Conservation (phyloP, 2,797 vertebrate genomes). For the Girardinus metallicus region DNA sequence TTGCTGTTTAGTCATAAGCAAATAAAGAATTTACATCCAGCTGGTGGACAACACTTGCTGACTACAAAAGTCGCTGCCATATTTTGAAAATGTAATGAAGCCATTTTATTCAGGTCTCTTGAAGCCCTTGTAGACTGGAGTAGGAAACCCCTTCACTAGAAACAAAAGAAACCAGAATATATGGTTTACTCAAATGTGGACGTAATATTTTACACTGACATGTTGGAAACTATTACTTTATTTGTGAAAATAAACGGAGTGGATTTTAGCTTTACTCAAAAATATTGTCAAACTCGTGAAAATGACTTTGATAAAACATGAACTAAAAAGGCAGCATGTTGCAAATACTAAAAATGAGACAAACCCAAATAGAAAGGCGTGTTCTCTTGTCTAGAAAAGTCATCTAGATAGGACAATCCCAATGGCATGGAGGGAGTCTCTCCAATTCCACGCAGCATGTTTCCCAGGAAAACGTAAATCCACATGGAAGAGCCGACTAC, state of each 20-base stretch:
- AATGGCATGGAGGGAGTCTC: slow-evolving; percentile 85
- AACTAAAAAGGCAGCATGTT: background rate
- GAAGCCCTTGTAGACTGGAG: background rate
- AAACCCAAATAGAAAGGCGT: slow-evolving; percentile 80
- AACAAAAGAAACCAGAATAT: background rate
- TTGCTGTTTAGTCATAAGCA: background rate
- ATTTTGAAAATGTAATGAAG: background rate
- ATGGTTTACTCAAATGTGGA: background rate
- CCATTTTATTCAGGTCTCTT: background rate
- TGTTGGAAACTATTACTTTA: background rate
- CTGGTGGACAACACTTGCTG: background rate
- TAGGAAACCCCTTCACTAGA: background rate
- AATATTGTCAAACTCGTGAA: background rate
- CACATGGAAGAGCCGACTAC: slow-evolving; percentile 80
- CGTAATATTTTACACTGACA: background rate
- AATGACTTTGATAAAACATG: background rate
- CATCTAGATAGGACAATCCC: slow-evolving; percentile 86
- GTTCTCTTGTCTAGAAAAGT: slow-evolving; percentile 83
- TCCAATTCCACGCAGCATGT: slow-evolving; percentile 85
- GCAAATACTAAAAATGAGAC: slow-evolving; percentile 12
- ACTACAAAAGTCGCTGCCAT: background rate
- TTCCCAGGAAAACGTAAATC: slow-evolving; percentile 84
- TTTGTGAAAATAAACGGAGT: background rate
- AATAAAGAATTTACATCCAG: background rate
- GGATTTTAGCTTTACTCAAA: background rate